Conservation (phyloP, 53 echinoderm and acorn worm species). For the Paracentrotus lividus region DNA sequence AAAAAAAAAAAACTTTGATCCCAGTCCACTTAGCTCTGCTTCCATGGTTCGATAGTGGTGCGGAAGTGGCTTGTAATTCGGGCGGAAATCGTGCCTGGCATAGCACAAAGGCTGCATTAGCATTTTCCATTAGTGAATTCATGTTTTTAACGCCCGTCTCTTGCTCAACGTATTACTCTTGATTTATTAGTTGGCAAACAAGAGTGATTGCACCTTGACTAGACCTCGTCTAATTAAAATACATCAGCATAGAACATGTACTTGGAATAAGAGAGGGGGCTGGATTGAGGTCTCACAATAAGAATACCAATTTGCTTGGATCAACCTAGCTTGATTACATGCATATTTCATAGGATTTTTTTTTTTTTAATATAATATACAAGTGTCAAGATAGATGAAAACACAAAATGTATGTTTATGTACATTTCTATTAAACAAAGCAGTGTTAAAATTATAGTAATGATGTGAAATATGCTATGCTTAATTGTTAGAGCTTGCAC, state of each 20-base stretch:
- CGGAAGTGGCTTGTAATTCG: conserved; percentile 3
- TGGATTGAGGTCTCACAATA: background rate
- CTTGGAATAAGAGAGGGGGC: background rate
- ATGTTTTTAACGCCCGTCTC: background rate
- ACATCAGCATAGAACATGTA: background rate
- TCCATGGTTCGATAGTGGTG: background rate
- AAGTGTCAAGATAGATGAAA: too few relatives aligned
- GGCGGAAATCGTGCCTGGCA: background rate
- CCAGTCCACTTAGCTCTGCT: background rate
- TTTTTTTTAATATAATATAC: too few relatives aligned
- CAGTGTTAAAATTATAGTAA: too few relatives aligned
- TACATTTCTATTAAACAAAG: too few relatives aligned
- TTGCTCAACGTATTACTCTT: conserved; percentile 13
- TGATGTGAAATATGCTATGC: too few relatives aligned
- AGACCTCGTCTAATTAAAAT: background rate
- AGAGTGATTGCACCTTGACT: background rate
- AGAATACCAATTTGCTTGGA: background rate
- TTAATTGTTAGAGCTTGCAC: too few relatives aligned
- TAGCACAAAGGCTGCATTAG: conserved; percentile 8
- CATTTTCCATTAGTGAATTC: conserved; percentile 29
- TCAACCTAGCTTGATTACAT: background rate
- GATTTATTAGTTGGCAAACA: background rate
- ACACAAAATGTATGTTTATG: too few relatives aligned
- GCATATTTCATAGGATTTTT: background rate
- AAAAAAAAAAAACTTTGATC: background rate